Conservation (phyloP, 2,888 invertebrate genomes). For the Luperina nickerlii region DNA sequence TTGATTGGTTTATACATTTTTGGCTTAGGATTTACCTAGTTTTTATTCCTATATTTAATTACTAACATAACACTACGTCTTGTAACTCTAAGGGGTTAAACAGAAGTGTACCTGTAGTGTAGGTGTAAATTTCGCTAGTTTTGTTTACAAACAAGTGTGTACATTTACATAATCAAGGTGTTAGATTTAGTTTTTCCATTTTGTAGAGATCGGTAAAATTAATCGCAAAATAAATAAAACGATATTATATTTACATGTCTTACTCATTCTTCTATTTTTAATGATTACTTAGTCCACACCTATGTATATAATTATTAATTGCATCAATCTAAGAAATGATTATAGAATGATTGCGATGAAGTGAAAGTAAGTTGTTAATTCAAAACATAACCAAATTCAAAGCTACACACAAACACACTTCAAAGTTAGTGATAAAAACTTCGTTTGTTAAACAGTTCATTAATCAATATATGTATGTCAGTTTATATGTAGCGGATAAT, state of each 20-base stretch:
- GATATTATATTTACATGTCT: background rate
- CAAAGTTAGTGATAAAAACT: background rate
- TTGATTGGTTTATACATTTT: background rate
- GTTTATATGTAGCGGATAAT: background rate
- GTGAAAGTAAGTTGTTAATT: slow-evolving; percentile 33
- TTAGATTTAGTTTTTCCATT: background rate
- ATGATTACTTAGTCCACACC: background rate
- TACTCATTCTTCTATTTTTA: background rate
- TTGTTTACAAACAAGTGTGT: background rate
- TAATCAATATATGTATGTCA: background rate
- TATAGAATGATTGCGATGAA: background rate
- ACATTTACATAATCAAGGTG: background rate
- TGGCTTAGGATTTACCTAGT: background rate
- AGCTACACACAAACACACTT: background rate
- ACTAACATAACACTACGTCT: background rate
- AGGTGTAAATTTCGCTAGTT: background rate
- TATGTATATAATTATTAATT: background rate
- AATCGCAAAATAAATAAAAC: background rate
- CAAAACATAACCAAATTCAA: background rate
- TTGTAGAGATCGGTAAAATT: background rate
- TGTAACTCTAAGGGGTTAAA: background rate
- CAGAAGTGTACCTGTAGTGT: background rate
- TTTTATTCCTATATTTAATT: background rate
- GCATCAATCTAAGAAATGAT: background rate
- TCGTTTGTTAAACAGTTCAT: background rate